Evolutionary conservation across 2,797 vertebrate genomes (phyloP).

Genomic region (Monodelphis domestica): DNA sequence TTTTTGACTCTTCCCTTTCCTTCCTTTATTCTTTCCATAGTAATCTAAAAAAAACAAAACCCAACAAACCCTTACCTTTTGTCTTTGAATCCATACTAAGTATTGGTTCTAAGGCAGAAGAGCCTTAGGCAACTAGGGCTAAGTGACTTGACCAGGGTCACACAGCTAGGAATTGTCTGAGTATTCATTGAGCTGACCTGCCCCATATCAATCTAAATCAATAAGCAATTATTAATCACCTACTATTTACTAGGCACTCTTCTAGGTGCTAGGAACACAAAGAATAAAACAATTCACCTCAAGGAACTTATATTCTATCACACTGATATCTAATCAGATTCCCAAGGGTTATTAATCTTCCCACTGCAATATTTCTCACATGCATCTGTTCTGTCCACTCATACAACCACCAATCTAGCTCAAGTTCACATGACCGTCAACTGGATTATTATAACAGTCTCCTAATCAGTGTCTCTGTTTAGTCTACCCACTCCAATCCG

Average conservation of each 20-base stretch:
- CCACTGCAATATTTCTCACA: neutral
- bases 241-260: neutral
- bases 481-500: neutral
- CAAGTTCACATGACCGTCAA: neutral
- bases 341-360: neutral
- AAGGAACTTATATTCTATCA: neutral
- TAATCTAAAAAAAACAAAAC: too few species aligned
- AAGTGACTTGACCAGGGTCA: too few species aligned
- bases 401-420: neutral
- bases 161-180: too few species aligned
- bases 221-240: neutral
- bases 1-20: neutral
- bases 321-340: neutral
- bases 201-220: neutral
- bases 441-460: neutral
- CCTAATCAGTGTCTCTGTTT: neutral
- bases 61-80: too few species aligned
- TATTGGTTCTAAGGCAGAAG: too few species aligned
- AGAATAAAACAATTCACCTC: neutral
- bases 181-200: too few species aligned
- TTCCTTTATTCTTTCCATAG: too few species aligned
- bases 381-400: neutral
- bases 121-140: too few species aligned
- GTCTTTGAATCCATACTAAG: too few species aligned
- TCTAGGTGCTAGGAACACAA: neutral